Conservation (phyloP, 30 jellyfish, hydroid and myxozoan species). For the Aurelia aurita complex sp. Pacific region DNA sequence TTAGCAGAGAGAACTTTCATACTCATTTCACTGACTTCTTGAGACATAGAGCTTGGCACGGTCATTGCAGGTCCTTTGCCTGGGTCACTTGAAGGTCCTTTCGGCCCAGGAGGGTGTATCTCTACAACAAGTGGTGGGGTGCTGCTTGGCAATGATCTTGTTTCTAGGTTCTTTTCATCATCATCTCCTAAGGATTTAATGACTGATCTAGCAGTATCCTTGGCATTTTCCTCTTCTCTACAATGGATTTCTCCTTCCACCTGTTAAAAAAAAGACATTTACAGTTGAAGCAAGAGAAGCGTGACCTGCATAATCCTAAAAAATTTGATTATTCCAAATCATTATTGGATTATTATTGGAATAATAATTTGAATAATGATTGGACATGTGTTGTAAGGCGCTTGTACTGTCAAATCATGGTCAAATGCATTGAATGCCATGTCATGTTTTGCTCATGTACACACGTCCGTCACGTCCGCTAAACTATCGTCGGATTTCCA, state of each 20-base stretch:
- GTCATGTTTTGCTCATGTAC: too few species aligned
- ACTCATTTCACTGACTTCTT: constrained; percentile 87
- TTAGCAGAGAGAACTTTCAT: constrained; percentile 73
- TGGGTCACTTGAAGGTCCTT: constrained; percentile 99
- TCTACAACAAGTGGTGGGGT: constrained; percentile 94
- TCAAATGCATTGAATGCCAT: too few species aligned
- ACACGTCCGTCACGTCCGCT: too few species aligned
- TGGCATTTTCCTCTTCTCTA: constrained; percentile 76
- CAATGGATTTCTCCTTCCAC: constrained; percentile 35
- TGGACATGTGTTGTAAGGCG: too few species aligned
- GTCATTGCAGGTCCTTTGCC: constrained; percentile 76
- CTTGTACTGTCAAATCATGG: too few species aligned
- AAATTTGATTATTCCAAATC: too few species aligned
- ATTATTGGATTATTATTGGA: too few species aligned
- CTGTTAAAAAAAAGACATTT: neutral
- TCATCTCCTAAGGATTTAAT: constrained; percentile 87
- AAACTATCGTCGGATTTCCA: too few species aligned
- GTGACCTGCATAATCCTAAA: too few species aligned
- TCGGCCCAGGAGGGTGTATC: constrained; percentile 89
- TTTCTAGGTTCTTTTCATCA: constrained; percentile 88
- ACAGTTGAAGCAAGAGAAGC: too few species aligned
- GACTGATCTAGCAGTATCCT: constrained; percentile 92
- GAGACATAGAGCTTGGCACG: constrained; percentile 77
- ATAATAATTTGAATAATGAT: too few species aligned
- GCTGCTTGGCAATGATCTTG: constrained; percentile 92